Evolutionary conservation across 1,140 invertebrate species (phyloP).

Genomic region (Hylaeus volcanicus): DNA sequence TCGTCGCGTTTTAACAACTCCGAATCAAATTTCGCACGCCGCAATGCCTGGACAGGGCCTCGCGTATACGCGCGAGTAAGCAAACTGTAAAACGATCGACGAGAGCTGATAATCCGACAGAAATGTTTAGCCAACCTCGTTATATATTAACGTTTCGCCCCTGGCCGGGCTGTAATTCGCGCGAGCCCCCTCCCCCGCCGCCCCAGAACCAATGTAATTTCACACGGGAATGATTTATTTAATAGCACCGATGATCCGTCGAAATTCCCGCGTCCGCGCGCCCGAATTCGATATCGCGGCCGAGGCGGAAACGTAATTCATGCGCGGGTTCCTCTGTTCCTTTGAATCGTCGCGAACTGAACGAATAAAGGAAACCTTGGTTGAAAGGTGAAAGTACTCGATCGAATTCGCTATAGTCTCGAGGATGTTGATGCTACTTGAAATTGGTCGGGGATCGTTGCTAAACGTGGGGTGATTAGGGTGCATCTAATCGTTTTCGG

Average conservation of each 20-base stretch:
- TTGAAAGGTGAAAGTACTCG: neutral
- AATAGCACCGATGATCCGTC: conserved; percentile 22
- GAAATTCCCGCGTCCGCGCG: conserved; percentile 6
- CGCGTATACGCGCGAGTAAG: neutral
- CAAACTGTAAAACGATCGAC: neutral
- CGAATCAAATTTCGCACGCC: neutral
- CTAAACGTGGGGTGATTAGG: neutral
- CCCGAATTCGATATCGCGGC: neutral
- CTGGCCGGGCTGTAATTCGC: neutral
- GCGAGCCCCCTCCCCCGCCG: neutral
- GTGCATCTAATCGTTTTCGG: neutral
- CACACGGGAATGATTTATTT: conserved; percentile 35
- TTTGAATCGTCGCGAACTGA: neutral
- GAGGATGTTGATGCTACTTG: too few species aligned
- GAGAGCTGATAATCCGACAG: conserved; percentile 15
- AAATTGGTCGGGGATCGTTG: neutral
- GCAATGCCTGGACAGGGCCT: neutral
- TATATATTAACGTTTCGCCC: conserved; percentile 35
- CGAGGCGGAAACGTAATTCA: conserved; percentile 15
- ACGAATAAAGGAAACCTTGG: neutral
- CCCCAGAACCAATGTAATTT: conserved; percentile 33
- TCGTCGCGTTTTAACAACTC: neutral
- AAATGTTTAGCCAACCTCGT: conserved; percentile 33
- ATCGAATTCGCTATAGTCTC: neutral
- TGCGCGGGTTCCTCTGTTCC: neutral